Percentiles rank a stretch among this genome's conserved stretches.
Conservation (phyloP, 2,888 invertebrate species). For the Lithodes maja region DNA sequence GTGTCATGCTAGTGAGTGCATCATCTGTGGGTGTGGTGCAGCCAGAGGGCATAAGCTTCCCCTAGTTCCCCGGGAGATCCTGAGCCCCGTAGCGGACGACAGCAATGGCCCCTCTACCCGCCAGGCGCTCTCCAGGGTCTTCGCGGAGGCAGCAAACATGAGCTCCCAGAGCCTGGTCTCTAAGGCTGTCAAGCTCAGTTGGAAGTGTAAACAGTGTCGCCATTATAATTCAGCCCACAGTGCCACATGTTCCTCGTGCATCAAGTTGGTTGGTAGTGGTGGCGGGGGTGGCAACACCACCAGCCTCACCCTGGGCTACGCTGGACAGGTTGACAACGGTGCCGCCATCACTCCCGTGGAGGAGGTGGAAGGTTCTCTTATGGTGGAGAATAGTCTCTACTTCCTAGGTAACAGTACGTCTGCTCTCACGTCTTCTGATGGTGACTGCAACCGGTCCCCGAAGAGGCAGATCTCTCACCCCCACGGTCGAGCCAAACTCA, state of each 20-base stretch:
- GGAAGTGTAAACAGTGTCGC: constrained; percentile 70
- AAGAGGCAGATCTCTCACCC: constrained; percentile 54
- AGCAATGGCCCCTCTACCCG: constrained; percentile 51
- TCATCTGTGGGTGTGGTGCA: constrained; percentile 54
- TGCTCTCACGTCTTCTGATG: constrained; percentile 47
- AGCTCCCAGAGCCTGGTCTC: constrained; percentile 63
- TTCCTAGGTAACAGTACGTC: constrained; percentile 67
- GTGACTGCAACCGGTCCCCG: constrained; percentile 61
- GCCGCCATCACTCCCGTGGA: constrained; percentile 69
- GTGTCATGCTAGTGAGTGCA: constrained; percentile 60
- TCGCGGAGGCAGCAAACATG: constrained; percentile 62
- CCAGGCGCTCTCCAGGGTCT: constrained; percentile 52
- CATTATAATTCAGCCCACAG: constrained; percentile 70
- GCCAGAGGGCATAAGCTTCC: constrained; percentile 39
- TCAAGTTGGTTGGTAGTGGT: constrained; percentile 58
- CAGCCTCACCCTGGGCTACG: constrained; percentile 27
- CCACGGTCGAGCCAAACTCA: constrained; percentile 57
- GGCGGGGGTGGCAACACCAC: constrained; percentile 30
- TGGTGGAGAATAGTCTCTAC: constrained; percentile 69
- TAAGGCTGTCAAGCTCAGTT: constrained; percentile 66
- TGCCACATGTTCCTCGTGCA: constrained; percentile 67
- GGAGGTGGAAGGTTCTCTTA: constrained; percentile 69
- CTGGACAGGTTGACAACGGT: constrained; percentile 42
- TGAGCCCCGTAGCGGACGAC: constrained; percentile 58
- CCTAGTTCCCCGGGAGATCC: constrained; percentile 59